Evolutionary conservation across 2,113 vertebrate genomes (phyloP), one percentile per base, ranked within the genome.

Genomic region (Sylvia atricapilla): DNA sequence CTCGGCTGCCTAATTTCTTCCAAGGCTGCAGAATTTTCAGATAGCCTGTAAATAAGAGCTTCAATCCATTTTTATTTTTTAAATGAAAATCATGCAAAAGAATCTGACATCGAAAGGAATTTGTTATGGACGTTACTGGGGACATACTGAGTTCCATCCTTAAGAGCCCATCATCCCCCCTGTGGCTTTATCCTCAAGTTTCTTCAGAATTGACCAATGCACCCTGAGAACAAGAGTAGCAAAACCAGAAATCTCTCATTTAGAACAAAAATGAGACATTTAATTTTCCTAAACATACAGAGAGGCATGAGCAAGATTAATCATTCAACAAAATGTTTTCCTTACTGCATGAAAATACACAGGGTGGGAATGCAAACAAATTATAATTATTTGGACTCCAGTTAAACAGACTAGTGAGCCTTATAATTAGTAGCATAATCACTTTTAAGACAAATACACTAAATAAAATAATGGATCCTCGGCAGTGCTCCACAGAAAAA

Each of bases 361-460:
- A 80, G 91, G 94, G 89, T 87, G 64, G 66, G 60, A 93, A 89
- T n/a, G 66, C 89, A 94, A 96, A 94, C 58, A 94, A 94, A 80
- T 94, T 85, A n/a, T 52, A 82, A 94, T 97, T 94, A 91, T 91
- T 94, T 87, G 93, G 89, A 90, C 92, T 96, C 87, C 55, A 56
- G 66, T 94, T 96, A 94, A 96, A 95, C 83, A 92, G 91, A 89
- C 78, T 96, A 97, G 86, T 94, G 94, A 97, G 95, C 91, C 91
- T 94, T 80, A 70, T 96, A 97, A 96, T 94, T 96, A 93, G 81
- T 14, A 89, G 70, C 77, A 89, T 93, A 96, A 97, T 94, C 89
- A 85, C 92, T 96, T 96, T 95, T 93, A 96, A 96, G 94, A 95
- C 96, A 97, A 96, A 94, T 67, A 93, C 19, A 86, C 63, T 30